Evolutionary conservation across 2,888 invertebrate species (phyloP).

Genomic region (Cactoblastis cactorum): DNA sequence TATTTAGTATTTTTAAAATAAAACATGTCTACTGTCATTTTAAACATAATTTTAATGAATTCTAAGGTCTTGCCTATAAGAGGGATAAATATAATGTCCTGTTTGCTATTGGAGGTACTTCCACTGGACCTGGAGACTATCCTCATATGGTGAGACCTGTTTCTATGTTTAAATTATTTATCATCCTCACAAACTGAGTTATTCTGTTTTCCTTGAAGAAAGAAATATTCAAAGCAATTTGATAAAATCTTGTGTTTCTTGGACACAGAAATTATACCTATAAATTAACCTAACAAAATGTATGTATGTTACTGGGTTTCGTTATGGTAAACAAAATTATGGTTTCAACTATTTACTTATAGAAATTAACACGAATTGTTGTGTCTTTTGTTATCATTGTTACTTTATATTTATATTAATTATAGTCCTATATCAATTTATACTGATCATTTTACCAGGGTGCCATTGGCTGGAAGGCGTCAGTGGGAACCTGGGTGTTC

Average conservation of each 20-base stretch:
- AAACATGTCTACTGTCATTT: too few species aligned
- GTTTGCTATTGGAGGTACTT: background rate
- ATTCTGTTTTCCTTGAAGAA: background rate
- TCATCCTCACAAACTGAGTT: background rate
- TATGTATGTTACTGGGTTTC: too few species aligned
- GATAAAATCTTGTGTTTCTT: too few species aligned
- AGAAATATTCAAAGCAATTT: background rate
- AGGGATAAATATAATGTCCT: background rate
- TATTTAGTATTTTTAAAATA: too few species aligned
- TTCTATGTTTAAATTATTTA: background rate
- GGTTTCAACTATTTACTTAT: too few species aligned
- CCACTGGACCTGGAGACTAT: background rate
- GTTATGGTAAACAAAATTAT: too few species aligned
- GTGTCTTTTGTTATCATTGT: too few species aligned
- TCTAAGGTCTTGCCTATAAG: background rate
- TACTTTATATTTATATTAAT: too few species aligned
- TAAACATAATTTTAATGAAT: background rate
- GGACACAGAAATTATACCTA: too few species aligned
- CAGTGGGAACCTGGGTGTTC: constrained; percentile 42
- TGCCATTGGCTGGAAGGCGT: constrained; percentile 52
- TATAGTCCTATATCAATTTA: background rate
- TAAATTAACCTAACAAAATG: too few species aligned
- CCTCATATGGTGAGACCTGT: background rate
- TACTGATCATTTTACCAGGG: constrained; percentile 32
- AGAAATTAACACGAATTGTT: too few species aligned